These are phyloP conservation scores for Patiria pectinifera DNA, from an alignment of 53 echinoderm and acorn worm genomes.

Conservation along the genomic window DNA sequence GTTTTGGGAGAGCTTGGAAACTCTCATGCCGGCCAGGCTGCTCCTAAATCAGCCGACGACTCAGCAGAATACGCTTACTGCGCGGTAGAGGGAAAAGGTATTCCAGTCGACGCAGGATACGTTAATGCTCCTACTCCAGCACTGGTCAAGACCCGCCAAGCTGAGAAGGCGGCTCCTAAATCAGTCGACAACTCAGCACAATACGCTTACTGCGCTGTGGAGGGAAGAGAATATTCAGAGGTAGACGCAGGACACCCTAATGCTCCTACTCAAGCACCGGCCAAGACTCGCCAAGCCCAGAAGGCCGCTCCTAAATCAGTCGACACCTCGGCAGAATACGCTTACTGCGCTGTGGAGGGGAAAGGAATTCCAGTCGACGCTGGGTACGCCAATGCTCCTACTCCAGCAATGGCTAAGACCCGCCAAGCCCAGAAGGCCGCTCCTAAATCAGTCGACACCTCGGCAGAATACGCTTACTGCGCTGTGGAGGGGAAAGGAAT, in stretches of 20 bases:
- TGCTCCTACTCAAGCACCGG: background rate
- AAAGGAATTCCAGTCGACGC: background rate
- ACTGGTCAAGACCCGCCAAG: background rate
- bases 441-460: background rate
- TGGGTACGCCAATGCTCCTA: background rate
- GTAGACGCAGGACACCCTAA: too few species aligned
- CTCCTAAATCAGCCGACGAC: background rate
- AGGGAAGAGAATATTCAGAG: background rate
- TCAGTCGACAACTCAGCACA: background rate
- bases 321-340: background rate
- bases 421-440: too few species aligned
- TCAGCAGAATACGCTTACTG: background rate
- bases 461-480: background rate
- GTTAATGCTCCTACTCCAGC: background rate
- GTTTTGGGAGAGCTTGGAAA: background rate
- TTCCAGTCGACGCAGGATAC: too few species aligned
- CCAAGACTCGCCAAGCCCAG: background rate
- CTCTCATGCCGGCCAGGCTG: background rate
- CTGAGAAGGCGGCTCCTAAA: background rate
- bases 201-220: background rate
- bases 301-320: background rate
- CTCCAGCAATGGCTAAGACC: too few species aligned
- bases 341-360: background rate
- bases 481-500: background rate
- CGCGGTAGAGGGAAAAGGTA: background rate